Base-by-base conservation (phyloP, 2,797 vertebrate genomes). In the Rhynchonycteris naso region DNA sequence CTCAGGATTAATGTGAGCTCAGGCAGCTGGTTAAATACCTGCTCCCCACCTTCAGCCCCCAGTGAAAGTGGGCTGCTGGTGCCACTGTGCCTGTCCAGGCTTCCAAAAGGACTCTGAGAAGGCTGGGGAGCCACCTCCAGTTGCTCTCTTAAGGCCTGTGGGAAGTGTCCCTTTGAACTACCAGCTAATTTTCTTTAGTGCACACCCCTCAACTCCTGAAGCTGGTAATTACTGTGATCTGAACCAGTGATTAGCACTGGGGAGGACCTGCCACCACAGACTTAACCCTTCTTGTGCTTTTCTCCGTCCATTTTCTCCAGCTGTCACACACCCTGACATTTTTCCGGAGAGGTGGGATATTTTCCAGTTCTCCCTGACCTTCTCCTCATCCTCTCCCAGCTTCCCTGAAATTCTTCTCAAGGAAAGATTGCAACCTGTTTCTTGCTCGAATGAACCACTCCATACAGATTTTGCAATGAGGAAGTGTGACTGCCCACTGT, bases 111-210 rank as follows among this genome's bases (percentile, higher is more conserved):
- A 87, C 93, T 93, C 91, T 6, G 1, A 86, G 91, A 91, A 95
- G 82, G 83, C 52, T 33, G 79, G 56, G 82, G 3, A 21, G n/a
- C 74, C 0, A 63, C 95, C 74, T 92, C 95, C 94, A 95, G 95
- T 95, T 95, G 95, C 95, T 96, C 65, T 95, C 97, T 96, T 97
- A 96, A 97, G 95, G 94, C 96, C 96, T 85, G 92, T 61, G 2
- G 96, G 94, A 94, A 95, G 83, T 94, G 97, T 75, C 89, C 86
- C 95, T 96, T 97, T 96, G 95, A 97, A 97, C 95, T 97, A 93
- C 76, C 91, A 95, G 91, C 93, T 95, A 96, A 93, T 97, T 95
- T 95, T 66, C 95, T 92, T 54, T 61, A 84, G n/a, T 10, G 35
- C 83, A 85, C 52, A 43, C 33, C 8, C 14, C 19, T 7, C 65